A percentile compares a stretch with the other conserved stretches of the same genome.
These are phyloP conservation scores for Engystomops pustulosus DNA, from an alignment of 2,113 vertebrate genomes.

Conservation along the genomic window DNA sequence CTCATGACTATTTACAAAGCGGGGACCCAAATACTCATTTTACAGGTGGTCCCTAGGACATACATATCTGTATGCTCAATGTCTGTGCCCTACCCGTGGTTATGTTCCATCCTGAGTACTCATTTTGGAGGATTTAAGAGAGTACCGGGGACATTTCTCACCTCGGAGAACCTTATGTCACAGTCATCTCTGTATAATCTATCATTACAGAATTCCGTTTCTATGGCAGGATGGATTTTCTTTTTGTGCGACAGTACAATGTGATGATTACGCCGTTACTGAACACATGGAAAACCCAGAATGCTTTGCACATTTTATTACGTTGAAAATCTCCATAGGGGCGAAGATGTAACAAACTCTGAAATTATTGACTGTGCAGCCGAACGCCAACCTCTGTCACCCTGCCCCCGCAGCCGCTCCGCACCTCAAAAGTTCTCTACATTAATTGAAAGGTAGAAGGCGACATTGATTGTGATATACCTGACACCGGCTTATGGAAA, in stretches of 20 bases:
- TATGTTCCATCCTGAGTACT: no score
- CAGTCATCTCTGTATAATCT: not conserved
- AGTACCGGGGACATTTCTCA: not conserved
- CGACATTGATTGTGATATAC: not conserved
- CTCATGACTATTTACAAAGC: no score
- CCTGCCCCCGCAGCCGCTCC: no score
- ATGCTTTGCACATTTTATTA: no score
- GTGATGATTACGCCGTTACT: not conserved
- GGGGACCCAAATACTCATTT: no score
- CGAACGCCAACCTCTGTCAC: not conserved
- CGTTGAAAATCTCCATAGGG: slow-evolving; percentile 34
- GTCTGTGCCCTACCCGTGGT: no score
- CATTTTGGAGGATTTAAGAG: no score
- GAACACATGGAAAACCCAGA: slow-evolving; percentile 13
- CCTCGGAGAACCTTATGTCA: not conserved
- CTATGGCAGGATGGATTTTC: not conserved
- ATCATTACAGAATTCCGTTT: not conserved
- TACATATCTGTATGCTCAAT: no score
- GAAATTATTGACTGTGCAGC: not conserved
- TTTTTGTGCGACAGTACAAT: not conserved
- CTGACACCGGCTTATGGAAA: not conserved
- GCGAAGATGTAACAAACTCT: not conserved
- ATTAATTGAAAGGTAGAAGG: not conserved
- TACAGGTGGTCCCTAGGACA: no score
- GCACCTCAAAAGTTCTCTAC: not conserved